These are phyloP conservation scores for Ursus arctos DNA, from an alignment of 2,113 vertebrate species.

Conservation along the genomic window DNA sequence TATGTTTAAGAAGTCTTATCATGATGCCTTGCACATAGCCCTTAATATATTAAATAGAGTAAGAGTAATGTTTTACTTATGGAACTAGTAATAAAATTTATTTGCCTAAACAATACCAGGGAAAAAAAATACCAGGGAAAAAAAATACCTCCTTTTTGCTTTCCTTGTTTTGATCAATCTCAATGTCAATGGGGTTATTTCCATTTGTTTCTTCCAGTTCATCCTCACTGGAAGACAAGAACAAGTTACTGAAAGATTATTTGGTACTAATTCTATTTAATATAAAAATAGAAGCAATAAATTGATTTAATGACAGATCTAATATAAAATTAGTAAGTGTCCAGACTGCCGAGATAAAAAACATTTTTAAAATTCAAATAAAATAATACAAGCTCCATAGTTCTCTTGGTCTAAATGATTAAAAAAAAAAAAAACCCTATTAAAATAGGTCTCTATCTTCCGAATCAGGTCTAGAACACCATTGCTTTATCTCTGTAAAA, in stretches of 20 bases:
- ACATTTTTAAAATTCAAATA: slow-evolving; percentile 25
- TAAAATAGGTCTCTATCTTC: background rate
- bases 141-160: slow-evolving; percentile 95
- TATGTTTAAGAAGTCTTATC: background rate
- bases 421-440: background rate
- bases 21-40: background rate
- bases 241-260: slow-evolving; percentile 65
- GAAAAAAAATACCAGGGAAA: slow-evolving; percentile 77
- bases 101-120: slow-evolving; percentile 53
- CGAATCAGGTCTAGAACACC: background rate
- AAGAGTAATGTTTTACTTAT: background rate
- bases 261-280: slow-evolving; percentile 59
- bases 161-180: slow-evolving; percentile 93
- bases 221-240: slow-evolving; percentile 93
- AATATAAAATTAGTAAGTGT: background rate
- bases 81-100: slow-evolving; percentile 30
- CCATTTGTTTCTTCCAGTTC: slow-evolving; percentile 92
- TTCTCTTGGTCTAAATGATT: slow-evolving; percentile 20
- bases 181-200: slow-evolving; percentile 90
- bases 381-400: background rate
- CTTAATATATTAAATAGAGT: background rate
- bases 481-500: background rate
- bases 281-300: slow-evolving; percentile 36
- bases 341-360: background rate
- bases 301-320: background rate